These are phyloP conservation scores for Oceanites oceanicus DNA, from an alignment of 2,113 vertebrate genomes.

Conservation along the genomic window DNA sequence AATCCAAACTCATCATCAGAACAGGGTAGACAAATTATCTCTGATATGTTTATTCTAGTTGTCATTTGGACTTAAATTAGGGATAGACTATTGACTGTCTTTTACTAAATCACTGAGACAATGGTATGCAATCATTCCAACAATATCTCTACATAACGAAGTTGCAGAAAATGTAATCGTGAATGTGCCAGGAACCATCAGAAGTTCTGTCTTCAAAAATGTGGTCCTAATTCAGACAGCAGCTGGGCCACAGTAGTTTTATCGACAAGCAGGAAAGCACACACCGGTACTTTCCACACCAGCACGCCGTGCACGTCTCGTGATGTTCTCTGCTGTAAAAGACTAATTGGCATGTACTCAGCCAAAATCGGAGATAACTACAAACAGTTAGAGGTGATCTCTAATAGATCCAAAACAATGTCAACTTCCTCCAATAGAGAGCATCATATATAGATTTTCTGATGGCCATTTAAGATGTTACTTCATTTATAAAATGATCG, in stretches of 20 bases:
- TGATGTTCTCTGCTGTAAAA: not conserved
- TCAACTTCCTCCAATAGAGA: not conserved
- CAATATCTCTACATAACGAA: not conserved
- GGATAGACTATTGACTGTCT: not conserved
- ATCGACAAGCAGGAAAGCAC: not conserved
- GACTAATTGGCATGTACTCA: not conserved
- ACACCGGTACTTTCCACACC: accelerated
- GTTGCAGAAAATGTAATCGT: not conserved
- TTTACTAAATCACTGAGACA: not conserved
- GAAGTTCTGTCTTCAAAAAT: not conserved
- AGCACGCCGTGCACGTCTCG: accelerated
- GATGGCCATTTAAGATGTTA: not conserved
- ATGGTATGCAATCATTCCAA: not conserved
- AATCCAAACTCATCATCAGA: not conserved
- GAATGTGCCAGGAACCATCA: not conserved
- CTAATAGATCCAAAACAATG: not conserved
- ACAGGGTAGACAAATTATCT: not conserved
- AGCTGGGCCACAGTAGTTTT: not conserved
- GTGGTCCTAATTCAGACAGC: not conserved
- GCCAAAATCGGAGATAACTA: not conserved
- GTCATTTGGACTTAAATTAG: not conserved
- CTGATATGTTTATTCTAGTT: not conserved
- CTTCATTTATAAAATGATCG: not conserved
- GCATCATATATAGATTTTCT: not conserved
- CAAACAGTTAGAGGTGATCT: not conserved